These are phyloP conservation scores for Ciona savignyi DNA, from an alignment of 23 tunicate species.

Conservation along the genomic window DNA sequence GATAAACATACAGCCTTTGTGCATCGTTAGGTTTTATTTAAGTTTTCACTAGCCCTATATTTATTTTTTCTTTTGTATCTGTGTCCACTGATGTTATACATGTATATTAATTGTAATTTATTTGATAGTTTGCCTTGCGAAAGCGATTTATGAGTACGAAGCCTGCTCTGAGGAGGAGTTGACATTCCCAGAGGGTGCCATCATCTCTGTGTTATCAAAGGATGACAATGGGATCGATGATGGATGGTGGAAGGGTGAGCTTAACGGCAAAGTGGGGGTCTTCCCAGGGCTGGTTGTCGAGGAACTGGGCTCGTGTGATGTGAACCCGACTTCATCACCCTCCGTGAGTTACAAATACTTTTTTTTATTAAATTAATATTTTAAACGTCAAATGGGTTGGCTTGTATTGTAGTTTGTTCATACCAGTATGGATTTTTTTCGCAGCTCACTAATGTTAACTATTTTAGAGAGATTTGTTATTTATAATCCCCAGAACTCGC, in stretches of 20 bases:
- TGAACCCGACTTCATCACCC: background rate
- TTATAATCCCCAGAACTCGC: slow-evolving; percentile 6
- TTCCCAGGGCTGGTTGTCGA: slow-evolving; percentile 84
- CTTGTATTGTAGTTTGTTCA: background rate
- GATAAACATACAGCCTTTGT: too few relatives aligned
- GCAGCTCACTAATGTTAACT: too few relatives aligned
- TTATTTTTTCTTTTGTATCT: too few relatives aligned
- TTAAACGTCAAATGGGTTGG: background rate
- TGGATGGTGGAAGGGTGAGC: slow-evolving; percentile 96
- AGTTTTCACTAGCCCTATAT: too few relatives aligned
- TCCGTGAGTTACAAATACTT: background rate
- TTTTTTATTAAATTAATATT: background rate
- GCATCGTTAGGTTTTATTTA: too few relatives aligned
- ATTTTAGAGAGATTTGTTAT: too few relatives aligned
- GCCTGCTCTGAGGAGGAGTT: slow-evolving; percentile 73
- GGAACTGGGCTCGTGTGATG: slow-evolving; percentile 33
- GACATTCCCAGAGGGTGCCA: slow-evolving; percentile 71
- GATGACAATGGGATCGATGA: slow-evolving; percentile 84
- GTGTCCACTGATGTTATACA: too few relatives aligned
- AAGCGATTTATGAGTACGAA: slow-evolving; percentile 72
- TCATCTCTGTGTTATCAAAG: slow-evolving; percentile 45
- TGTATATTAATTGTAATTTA: background rate
- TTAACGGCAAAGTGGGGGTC: slow-evolving; percentile 69
- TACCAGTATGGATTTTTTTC: too few relatives aligned
- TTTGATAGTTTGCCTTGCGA: slow-evolving; percentile 30